phyloP scores from a whole-genome alignment of 1,140 invertebrate species.

The Lepidostoma basale region DNA sequence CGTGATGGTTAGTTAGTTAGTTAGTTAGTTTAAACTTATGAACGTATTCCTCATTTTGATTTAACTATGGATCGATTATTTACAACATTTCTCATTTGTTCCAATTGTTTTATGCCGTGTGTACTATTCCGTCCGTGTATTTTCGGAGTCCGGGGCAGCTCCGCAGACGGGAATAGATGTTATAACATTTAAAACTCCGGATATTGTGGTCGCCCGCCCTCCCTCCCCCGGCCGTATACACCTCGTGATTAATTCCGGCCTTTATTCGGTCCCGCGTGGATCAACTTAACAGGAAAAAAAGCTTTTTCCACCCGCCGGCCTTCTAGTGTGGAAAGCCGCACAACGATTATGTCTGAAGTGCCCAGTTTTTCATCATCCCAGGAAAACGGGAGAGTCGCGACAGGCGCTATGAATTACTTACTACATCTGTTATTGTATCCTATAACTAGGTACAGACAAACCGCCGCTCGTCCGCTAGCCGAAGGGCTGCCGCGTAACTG shows the following conservation, averaged over 20 bases:
- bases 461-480: too few species aligned
- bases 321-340: background rate
- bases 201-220: slow-evolving; percentile 9
- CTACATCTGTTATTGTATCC: too few species aligned
- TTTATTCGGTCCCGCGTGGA: slow-evolving; percentile 1
- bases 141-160: slow-evolving; percentile 21
- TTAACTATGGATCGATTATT: too few species aligned
- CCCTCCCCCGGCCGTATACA: background rate
- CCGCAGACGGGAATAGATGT: slow-evolving; percentile 13
- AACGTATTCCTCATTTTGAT: too few species aligned
- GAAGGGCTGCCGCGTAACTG: too few species aligned
- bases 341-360: background rate
- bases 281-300: background rate
- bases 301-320: background rate
- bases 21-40: too few species aligned
- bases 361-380: too few species aligned
- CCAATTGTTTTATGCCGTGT: slow-evolving; percentile 10
- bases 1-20: too few species aligned
- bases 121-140: background rate
- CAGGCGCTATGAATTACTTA: too few species aligned
- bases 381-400: too few species aligned
- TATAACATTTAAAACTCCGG: slow-evolving; percentile 23
- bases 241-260: slow-evolving; percentile 3
- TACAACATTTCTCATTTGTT: slow-evolving; percentile 2
- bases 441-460: too few species aligned